These are phyloP conservation scores for Drosophila miranda DNA, from an alignment of 1,140 invertebrate species.

Conservation along the genomic window DNA sequence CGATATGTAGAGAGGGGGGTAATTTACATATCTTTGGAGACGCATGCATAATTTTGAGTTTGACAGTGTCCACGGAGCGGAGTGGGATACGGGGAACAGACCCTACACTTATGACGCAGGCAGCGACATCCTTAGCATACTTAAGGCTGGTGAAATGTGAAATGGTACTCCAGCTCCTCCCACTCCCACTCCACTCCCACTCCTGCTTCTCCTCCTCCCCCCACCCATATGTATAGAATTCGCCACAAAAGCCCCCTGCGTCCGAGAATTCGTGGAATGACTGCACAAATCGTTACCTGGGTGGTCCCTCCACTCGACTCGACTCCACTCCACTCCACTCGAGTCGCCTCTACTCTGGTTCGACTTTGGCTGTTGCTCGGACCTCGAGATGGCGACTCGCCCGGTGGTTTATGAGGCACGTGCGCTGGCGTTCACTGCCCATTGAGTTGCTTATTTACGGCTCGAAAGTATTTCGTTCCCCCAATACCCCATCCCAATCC, in stretches of 20 bases:
- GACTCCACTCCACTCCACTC: slow-evolving; percentile 22
- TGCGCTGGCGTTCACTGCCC: slow-evolving; percentile 78
- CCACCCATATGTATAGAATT: slow-evolving; percentile 46
- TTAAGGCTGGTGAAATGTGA: slow-evolving; percentile 75
- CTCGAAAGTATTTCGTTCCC: slow-evolving; percentile 68
- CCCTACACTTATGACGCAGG: slow-evolving; percentile 35
- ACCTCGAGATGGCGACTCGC: slow-evolving; percentile 33
- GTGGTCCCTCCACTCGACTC: slow-evolving; percentile 58
- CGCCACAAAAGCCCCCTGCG: slow-evolving; percentile 50
- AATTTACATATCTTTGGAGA: slow-evolving; percentile 70
- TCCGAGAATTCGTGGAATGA: slow-evolving; percentile 75
- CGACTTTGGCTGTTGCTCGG: slow-evolving; percentile 1
- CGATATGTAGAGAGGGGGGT: neutral
- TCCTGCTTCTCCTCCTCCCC: slow-evolving; percentile 1
- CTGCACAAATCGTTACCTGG: slow-evolving; percentile 75
- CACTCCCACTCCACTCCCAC: no score
- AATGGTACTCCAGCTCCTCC: slow-evolving; percentile 32
- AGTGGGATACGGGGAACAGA: neutral
- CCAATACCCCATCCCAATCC: slow-evolving; percentile 8
- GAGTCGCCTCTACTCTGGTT: slow-evolving; percentile 8
- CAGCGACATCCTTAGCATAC: slow-evolving; percentile 66
- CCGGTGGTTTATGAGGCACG: slow-evolving; percentile 75
- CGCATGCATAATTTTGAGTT: slow-evolving; percentile 74
- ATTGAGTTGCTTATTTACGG: slow-evolving; percentile 80
- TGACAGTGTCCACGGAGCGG: slow-evolving; percentile 58